phyloP scores from a whole-genome alignment of 2,113 vertebrate genomes.

The Ovis canadensis region DNA sequence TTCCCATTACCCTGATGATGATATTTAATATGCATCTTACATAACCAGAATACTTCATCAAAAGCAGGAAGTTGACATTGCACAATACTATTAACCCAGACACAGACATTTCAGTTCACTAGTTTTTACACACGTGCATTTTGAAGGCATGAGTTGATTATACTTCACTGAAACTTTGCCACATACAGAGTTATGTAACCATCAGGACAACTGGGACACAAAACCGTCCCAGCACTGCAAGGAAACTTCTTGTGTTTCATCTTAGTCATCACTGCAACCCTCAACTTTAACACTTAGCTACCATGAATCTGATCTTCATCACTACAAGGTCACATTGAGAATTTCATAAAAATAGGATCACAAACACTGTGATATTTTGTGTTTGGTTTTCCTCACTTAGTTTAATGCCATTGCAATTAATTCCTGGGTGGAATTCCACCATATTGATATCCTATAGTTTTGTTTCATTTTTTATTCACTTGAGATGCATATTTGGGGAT shows the following conservation, averaged over 20 bases:
- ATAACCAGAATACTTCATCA: neutral
- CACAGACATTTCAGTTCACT: neutral
- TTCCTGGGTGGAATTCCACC: neutral
- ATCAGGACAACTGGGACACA: neutral
- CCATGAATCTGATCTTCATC: neutral
- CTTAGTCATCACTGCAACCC: neutral
- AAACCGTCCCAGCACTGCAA: neutral
- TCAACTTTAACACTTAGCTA: neutral
- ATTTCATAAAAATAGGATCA: neutral
- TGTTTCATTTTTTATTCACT: neutral
- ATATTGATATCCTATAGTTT: neutral
- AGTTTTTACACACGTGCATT: neutral
- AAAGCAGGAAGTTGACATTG: neutral
- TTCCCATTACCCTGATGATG: neutral
- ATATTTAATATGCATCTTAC: neutral
- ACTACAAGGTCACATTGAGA: neutral
- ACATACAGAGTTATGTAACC: neutral
- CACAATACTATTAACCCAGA: neutral
- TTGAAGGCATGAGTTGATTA: neutral
- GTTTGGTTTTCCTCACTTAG: neutral
- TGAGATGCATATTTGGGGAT: too few relatives aligned
- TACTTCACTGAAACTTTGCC: neutral
- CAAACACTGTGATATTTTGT: neutral
- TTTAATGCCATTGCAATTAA: neutral
- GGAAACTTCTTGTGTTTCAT: neutral